These are phyloP conservation scores for Heteromurus nitidus DNA, from an alignment of 2,888 invertebrate genomes.

Conservation along the genomic window DNA sequence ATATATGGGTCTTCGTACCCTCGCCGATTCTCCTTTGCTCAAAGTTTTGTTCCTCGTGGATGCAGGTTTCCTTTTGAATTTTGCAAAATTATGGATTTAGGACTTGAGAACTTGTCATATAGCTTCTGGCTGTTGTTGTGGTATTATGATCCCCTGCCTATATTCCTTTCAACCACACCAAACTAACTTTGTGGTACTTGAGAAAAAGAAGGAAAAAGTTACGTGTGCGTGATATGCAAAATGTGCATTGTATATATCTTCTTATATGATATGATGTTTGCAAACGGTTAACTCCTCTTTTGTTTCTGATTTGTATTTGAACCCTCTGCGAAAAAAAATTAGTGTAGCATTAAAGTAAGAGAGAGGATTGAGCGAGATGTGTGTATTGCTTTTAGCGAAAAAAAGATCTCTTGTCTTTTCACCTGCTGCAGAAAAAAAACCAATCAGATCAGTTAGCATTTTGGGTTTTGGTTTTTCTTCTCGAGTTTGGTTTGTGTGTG, in stretches of 20 bases:
- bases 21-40: background rate
- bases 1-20: conserved; percentile 6
- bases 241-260: background rate
- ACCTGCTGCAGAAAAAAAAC: too few species aligned
- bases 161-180: background rate
- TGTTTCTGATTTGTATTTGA: background rate
- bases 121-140: conserved; percentile 53
- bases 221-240: background rate
- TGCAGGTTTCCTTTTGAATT: conserved; percentile 53
- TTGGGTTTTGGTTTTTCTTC: conserved; percentile 4
- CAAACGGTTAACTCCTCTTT: background rate
- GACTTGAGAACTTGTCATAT: conserved; percentile 65
- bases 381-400: background rate
- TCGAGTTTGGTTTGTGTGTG: conserved; percentile 13
- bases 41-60: background rate
- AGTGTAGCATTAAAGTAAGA: background rate
- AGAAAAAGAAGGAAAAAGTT: background rate
- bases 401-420: too few species aligned
- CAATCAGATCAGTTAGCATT: conserved; percentile 33
- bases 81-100: conserved; percentile 64
- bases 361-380: background rate
- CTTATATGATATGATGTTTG: too few species aligned
- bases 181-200: background rate
- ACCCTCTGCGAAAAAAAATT: conserved; percentile 4
- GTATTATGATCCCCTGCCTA: background rate